Conservation (phyloP, 2,113 vertebrate species). For the Otis tarda region DNA sequence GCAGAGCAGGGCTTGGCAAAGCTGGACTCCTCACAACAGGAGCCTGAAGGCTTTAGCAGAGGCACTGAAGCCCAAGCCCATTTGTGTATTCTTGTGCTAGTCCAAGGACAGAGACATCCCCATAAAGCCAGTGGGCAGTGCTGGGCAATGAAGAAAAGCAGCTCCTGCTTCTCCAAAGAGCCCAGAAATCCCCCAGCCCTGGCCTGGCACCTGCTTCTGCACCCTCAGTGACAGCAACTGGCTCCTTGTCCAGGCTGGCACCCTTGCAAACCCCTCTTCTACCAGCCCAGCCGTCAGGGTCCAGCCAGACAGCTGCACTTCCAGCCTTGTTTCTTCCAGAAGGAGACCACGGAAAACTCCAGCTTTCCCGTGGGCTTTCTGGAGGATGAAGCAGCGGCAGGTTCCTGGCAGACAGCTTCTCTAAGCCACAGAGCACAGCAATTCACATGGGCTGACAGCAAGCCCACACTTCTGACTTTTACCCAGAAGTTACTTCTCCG, state of each 20-base stretch:
- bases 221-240: neutral
- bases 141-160: neutral
- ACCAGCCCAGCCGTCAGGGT: neutral
- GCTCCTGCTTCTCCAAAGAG: neutral
- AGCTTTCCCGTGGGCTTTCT: neutral
- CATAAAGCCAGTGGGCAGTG: neutral
- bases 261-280: neutral
- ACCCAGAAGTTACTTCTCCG: neutral
- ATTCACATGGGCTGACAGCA: accelerated
- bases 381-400: neutral
- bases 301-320: neutral
- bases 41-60: neutral
- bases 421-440: neutral
- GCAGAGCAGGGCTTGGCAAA: neutral
- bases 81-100: neutral
- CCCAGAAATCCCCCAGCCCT: neutral
- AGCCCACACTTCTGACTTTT: neutral
- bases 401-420: neutral
- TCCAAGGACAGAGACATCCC: neutral
- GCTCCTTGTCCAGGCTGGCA: neutral
- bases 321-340: neutral
- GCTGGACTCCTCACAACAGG: neutral
- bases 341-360: neutral
- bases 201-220: neutral
- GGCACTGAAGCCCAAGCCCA: neutral